Evolutionary conservation across 2,888 invertebrate genomes (phyloP), one percentile per base, ranked within the genome.

Genomic region (Lordiphosa andalusiaca): DNA sequence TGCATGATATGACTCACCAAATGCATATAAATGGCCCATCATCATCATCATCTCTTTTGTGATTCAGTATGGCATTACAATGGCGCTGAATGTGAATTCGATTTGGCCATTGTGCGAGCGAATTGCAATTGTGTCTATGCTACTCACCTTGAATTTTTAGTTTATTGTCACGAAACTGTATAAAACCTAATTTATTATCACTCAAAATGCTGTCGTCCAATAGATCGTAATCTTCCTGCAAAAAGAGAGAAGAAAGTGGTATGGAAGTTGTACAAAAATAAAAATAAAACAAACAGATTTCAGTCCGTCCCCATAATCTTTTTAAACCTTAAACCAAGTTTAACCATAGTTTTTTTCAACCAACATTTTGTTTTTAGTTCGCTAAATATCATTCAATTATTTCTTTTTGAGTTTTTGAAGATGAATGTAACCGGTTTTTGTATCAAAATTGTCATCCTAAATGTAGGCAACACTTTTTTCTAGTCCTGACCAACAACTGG

Each of bases 111-210:
- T 81, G 81, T 67, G 53, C 30, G 36, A 7, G 19, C 52, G 67
- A 63, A 73, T 67, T 67, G 50, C 30, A 21, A 10, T 33, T 57
- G 23, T 9, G n/a, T 19, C 13, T 42, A 35, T 48, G 71, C 55
- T 70, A 86, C 88, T 88, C 68, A 89, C 89, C 89, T 82, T 88
- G 87, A 82, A 88, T 83, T 86, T 88, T 89, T 77, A 88, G 75
- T 86, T 89, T 89, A 88, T 88, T 89, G 86, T 89, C 89, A 71
- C 85, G 89, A 83, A 89, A 87, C 73, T 89, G 89, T 76, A 89
- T 84, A 78, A 89, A 88, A 78, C 88, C 89, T 78, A 89, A 85
- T 84, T 89, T 88, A 87, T 86, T 89, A 87, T 89, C 89, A 85
- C 85, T 85, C 78, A 89, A 69, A 73, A 89, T 70, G 71, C 86